phyloP scores from a whole-genome alignment of 2,113 vertebrate species.

The Montifringilla adamsi region DNA sequence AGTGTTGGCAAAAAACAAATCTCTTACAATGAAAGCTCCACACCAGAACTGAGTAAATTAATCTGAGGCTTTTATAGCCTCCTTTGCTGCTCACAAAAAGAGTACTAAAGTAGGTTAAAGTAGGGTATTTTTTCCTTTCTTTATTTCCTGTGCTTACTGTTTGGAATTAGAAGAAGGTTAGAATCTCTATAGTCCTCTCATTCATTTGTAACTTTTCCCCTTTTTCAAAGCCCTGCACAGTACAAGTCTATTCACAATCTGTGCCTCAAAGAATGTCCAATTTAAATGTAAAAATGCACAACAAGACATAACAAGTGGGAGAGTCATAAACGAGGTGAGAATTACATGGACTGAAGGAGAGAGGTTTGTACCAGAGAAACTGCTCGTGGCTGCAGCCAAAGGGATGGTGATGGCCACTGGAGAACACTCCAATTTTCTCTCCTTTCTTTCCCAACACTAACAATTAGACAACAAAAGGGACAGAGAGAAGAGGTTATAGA shows the following conservation, averaged over 20 bases:
- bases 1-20: background rate
- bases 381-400: background rate
- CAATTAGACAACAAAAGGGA: background rate
- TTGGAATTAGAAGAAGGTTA: background rate
- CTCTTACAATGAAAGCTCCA: background rate
- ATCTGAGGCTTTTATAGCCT: background rate
- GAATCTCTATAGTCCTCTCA: background rate
- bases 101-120: background rate
- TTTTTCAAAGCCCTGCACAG: background rate
- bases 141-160: background rate
- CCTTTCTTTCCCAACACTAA: background rate
- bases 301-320: constrained; percentile 31
- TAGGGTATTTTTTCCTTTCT: background rate
- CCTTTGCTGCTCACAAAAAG: background rate
- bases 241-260: constrained; percentile 34
- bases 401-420: background rate
- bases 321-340: background rate
- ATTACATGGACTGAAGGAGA: background rate
- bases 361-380: background rate
- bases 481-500: background rate
- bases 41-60: constrained; percentile 21
- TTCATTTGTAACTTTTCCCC: background rate
- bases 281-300: constrained; percentile 32
- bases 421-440: background rate
- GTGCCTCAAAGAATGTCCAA: background rate